Percentiles rank a stretch among this genome's conserved stretches.
phyloP scores from a whole-genome alignment of 92 coral and sea anemone genomes.

The Zoanthus sociatus region DNA sequence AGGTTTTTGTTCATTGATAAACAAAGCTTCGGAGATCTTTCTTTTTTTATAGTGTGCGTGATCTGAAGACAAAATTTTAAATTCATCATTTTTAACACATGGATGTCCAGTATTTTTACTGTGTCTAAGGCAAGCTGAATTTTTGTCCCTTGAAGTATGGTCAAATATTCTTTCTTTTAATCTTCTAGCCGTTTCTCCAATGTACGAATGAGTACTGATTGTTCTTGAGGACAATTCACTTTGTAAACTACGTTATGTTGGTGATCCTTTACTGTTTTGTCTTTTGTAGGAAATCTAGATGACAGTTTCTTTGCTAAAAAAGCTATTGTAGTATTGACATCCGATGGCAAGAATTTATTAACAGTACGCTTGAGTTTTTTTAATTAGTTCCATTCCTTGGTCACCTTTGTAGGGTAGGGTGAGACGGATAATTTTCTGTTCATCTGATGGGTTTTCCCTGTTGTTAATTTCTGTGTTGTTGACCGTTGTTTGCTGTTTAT shows the following conservation, averaged over 20 bases:
- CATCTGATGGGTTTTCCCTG: background rate
- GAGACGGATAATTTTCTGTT: constrained; percentile 2
- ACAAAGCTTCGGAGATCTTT: too few species aligned
- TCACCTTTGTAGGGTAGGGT: background rate
- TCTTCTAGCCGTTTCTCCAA: too few species aligned
- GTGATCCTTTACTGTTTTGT: background rate
- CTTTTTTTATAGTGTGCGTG: too few species aligned
- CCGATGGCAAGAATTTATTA: background rate
- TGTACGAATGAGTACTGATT: too few species aligned
- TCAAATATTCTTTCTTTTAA: too few species aligned
- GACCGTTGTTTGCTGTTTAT: background rate
- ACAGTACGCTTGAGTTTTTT: background rate
- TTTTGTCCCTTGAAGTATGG: too few species aligned
- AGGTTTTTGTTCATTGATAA: too few species aligned
- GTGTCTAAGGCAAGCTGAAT: too few species aligned
- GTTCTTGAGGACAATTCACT: too few species aligned
- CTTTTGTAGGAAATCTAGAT: background rate
- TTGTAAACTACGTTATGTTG: background rate
- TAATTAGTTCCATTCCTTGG: background rate
- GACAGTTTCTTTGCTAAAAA: background rate
- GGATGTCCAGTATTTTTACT: too few species aligned
- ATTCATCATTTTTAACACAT: too few species aligned
- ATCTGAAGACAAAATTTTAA: too few species aligned
- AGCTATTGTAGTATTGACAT: background rate
- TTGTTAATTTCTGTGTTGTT: background rate